These are phyloP conservation scores for Autographa pulchrina DNA, from an alignment of 2,888 invertebrate species.

Conservation along the genomic window DNA sequence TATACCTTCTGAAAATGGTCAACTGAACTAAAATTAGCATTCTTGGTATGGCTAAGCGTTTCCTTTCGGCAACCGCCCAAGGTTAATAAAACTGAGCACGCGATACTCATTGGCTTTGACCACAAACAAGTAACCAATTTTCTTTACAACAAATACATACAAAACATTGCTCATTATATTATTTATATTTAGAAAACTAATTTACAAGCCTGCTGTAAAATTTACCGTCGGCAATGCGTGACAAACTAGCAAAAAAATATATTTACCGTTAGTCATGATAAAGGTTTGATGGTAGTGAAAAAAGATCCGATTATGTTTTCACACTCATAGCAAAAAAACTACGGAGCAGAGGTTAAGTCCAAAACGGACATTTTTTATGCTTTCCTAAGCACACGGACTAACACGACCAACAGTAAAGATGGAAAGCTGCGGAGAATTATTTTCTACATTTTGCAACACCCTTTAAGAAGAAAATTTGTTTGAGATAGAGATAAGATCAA, in stretches of 20 bases:
- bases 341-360: too few relatives aligned
- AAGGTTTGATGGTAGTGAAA: too few relatives aligned
- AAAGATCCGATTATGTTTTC: too few relatives aligned
- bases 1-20: constrained; percentile 32
- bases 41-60: constrained; percentile 40
- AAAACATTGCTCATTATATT: background rate
- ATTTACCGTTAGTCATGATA: too few relatives aligned
- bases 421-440: too few relatives aligned
- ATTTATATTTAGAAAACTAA: background rate
- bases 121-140: constrained; percentile 1
- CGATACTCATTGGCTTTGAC: constrained; percentile 28
- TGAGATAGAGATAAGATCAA: too few relatives aligned
- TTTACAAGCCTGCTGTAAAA: background rate
- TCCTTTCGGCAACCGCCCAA: constrained; percentile 36
- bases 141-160: background rate
- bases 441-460: too few relatives aligned
- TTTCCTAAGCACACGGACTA: too few relatives aligned
- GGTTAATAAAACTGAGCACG: constrained; percentile 51
- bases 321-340: too few relatives aligned
- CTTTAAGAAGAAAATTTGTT: too few relatives aligned
- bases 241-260: background rate
- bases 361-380: too few relatives aligned
- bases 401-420: too few relatives aligned
- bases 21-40: constrained; percentile 19
- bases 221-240: background rate